phyloP scores from a whole-genome alignment of 2,888 invertebrate genomes.

The Latrodectus hesperus region DNA sequence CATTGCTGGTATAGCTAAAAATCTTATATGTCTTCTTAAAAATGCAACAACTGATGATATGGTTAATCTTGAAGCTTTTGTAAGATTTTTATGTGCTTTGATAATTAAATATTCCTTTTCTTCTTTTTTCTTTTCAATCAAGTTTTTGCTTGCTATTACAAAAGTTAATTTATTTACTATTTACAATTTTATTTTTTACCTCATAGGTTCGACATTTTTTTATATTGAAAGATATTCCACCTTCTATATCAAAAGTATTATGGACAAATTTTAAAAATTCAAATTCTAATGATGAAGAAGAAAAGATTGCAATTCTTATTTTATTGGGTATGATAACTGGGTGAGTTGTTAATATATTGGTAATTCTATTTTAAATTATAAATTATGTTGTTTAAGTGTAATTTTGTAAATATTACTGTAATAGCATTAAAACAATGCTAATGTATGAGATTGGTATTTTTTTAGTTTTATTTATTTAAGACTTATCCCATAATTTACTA shows the following conservation, averaged over 20 bases:
- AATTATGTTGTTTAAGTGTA: too few relatives aligned
- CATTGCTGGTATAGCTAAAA: constrained; percentile 35
- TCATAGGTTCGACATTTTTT: constrained; percentile 79
- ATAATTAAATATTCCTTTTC: too few relatives aligned
- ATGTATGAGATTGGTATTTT: too few relatives aligned
- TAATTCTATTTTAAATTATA: too few relatives aligned
- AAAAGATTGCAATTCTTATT: constrained; percentile 84
- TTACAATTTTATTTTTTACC: not conserved
- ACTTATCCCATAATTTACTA: too few relatives aligned
- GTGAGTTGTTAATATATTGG: constrained; percentile 73
- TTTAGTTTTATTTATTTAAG: too few relatives aligned
- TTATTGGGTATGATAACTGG: constrained; percentile 85
- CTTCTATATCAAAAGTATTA: constrained; percentile 80
- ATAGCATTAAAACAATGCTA: too few relatives aligned
- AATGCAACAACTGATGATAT: constrained; percentile 44
- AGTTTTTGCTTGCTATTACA: not conserved
- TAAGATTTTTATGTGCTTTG: constrained; percentile 16
- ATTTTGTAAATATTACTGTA: too few relatives aligned
- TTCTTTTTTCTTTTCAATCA: not conserved
- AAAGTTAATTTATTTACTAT: not conserved
- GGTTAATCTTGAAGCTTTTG: constrained; percentile 37
- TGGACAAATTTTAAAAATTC: constrained; percentile 87
- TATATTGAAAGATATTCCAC: constrained; percentile 78
- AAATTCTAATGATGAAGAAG: constrained; percentile 82
- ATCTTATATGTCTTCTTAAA: constrained; percentile 36